Evolutionary conservation across 2,797 vertebrate genomes (phyloP).

Genomic region (Enteromius thamalakanensis): DNA sequence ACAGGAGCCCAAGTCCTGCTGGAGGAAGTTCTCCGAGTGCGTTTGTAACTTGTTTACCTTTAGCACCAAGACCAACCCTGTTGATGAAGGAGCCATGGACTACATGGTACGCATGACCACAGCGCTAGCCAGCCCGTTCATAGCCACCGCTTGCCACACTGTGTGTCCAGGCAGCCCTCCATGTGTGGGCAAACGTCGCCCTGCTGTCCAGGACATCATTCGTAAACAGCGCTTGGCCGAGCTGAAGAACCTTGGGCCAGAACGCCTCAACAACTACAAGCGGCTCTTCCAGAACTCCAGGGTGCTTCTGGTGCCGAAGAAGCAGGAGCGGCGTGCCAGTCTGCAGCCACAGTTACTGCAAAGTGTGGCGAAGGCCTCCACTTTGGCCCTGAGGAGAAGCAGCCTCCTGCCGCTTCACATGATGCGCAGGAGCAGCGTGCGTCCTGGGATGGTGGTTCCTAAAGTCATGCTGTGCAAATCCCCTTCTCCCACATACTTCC

Average conservation of each 20-base stretch:
- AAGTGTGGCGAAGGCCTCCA: slow-evolving; percentile 62
- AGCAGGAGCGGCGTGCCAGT: slow-evolving; percentile 78
- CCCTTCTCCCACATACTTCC: slow-evolving; percentile 77
- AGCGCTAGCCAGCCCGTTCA: slow-evolving; percentile 81
- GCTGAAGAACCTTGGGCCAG: slow-evolving; percentile 72
- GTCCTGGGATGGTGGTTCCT: slow-evolving; percentile 87
- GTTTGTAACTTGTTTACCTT: slow-evolving; percentile 73
- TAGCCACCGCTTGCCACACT: slow-evolving; percentile 85
- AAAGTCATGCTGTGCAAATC: slow-evolving; percentile 89
- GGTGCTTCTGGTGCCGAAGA: slow-evolving; percentile 73
- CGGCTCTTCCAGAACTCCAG: slow-evolving; percentile 81
- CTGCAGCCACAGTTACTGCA: slow-evolving; percentile 73
- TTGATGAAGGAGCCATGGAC: slow-evolving; percentile 87
- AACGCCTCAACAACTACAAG: slow-evolving; percentile 76
- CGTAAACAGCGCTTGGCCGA: slow-evolving; percentile 74
- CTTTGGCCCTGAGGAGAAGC: slow-evolving; percentile 75
- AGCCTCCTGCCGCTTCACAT: slow-evolving; percentile 87
- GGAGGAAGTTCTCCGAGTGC: slow-evolving; percentile 75
- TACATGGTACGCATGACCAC: slow-evolving; percentile 94
- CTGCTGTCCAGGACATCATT: slow-evolving; percentile 89
- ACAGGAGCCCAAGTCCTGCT: slow-evolving; percentile 79
- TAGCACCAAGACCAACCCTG: slow-evolving; percentile 73
- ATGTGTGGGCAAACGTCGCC: slow-evolving; percentile 84
- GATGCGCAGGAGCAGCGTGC: slow-evolving; percentile 86
- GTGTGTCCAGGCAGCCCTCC: slow-evolving; percentile 88